Evolutionary conservation across 2,888 invertebrate species (phyloP), one percentile per base, ranked within the genome.

Genomic region (Phymatocera aterrima): DNA sequence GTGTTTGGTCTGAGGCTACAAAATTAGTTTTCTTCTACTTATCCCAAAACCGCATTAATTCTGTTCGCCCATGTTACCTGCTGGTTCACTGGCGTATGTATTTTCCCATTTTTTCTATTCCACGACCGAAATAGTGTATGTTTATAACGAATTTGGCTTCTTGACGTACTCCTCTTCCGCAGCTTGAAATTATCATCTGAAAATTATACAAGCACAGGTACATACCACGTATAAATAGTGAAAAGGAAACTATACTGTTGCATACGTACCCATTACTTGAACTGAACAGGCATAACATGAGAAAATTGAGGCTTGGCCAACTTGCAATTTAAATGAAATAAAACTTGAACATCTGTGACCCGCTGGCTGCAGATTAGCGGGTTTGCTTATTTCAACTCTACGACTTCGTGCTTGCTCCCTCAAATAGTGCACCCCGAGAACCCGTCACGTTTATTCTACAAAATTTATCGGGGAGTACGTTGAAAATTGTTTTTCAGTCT

Each of bases 281-380:
- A 8, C 48, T 5, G 10, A 21, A 31, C 18, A n/a, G 51, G 18
- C 10, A 1, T 6, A 1, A 18, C 34, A 72, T 15, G n/a, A 46
- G n/a, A 72, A 72, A 51, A 51, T 72, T 72, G 72, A 72, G 10
- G 48, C 51, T 72, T 28, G 10, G 72, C 72, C 72, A 72, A 51
- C 18, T 51, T 48, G 10, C 48, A 48, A 72, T 51, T 51, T 18
- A 34, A 72, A 72, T 48, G 1, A 37, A 72, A 72, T 51, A 72
- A 51, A 51, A 72, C n/a, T 51, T 8, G 6, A 34, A 72, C 51
- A 51, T 72, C 51, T 72, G 51, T 1, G 18, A 51, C 31, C 31
- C 3, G 31, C 51, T 72, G 72, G 51, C 51, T 72, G 48, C 31
- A 51, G 21, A 72, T 51, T n/a, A 48, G 18, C 4, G 4, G 72